These are phyloP conservation scores for Stegastes partitus DNA, from an alignment of 2,113 vertebrate species.

Conservation along the genomic window DNA sequence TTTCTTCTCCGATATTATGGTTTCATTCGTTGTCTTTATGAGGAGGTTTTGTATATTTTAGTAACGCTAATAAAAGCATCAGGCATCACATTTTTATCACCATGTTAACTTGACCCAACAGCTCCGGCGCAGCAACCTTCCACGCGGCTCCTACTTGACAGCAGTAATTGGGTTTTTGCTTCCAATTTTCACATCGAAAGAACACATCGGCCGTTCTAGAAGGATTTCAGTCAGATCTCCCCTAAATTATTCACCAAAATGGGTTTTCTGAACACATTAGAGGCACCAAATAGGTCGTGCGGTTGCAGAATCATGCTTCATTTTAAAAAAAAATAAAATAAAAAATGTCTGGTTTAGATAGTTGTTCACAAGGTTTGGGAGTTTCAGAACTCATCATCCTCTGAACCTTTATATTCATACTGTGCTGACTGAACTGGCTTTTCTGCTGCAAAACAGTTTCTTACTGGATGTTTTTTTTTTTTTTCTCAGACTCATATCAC, in stretches of 20 bases:
- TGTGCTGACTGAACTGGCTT: not conserved
- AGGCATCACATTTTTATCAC: not conserved
- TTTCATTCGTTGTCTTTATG: no score
- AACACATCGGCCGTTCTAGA: slow-evolving; percentile 16
- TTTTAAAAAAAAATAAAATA: slow-evolving; percentile 22
- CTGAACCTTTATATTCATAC: not conserved
- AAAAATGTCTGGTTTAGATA: slow-evolving; percentile 2
- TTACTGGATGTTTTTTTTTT: not conserved
- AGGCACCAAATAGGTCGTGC: slow-evolving; percentile 32
- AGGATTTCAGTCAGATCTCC: slow-evolving; percentile 28
- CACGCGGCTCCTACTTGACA: not conserved
- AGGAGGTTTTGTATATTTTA: no score
- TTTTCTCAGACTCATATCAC: not conserved
- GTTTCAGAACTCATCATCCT: slow-evolving; percentile 1
- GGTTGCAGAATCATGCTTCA: slow-evolving; percentile 18
- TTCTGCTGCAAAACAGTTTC: not conserved
- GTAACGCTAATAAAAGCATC: not conserved
- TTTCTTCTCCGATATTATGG: no score
- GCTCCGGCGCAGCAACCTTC: not conserved
- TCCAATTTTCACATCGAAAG: slow-evolving; percentile 15
- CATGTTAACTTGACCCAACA: slow-evolving; percentile 2
- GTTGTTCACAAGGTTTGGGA: not conserved
- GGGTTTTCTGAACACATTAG: slow-evolving; percentile 17
- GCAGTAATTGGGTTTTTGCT: slow-evolving; percentile 29
- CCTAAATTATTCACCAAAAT: slow-evolving; percentile 55